A percentile compares a stretch with the other conserved stretches of the same genome.
phyloP scores from a whole-genome alignment of 1,140 invertebrate species.

The Saxidomus purpurata region DNA sequence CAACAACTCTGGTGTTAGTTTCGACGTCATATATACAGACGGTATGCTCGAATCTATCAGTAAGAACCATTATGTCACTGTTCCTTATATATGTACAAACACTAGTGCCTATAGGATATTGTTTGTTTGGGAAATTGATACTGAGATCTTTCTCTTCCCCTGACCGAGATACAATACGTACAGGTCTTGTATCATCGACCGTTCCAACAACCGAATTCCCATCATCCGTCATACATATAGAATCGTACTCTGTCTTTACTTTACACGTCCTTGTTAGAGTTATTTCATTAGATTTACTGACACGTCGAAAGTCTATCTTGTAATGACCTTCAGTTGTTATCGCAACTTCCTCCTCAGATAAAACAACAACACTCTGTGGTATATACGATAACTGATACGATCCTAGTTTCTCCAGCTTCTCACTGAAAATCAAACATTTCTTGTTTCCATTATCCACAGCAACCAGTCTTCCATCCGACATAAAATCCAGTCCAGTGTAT shows the following conservation, averaged over 20 bases:
- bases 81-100: not conserved
- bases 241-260: not conserved
- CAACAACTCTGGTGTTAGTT: not conserved
- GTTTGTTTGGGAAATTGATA: constrained; percentile 13
- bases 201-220: constrained; percentile 15
- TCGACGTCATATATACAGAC: constrained; percentile 18
- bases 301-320: not conserved
- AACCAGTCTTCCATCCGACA: constrained; percentile 15
- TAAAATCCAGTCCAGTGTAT: not conserved
- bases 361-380: not conserved
- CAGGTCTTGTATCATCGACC: not conserved
- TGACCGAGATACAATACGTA: constrained; percentile 1
- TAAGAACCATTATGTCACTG: constrained; percentile 9
- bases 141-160: not conserved
- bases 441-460: not conserved
- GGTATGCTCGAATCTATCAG: not conserved
- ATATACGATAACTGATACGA: not conserved
- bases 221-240: constrained; percentile 1
- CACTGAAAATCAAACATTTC: not conserved
- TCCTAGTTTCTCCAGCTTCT: not conserved
- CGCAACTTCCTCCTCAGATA: not conserved
- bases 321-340: not conserved
- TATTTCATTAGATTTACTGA: constrained; percentile 9
- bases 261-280: not conserved
- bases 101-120: not conserved